These are phyloP conservation scores for Ennomos quercinarius DNA, from an alignment of 2,888 invertebrate species.

Conservation along the genomic window DNA sequence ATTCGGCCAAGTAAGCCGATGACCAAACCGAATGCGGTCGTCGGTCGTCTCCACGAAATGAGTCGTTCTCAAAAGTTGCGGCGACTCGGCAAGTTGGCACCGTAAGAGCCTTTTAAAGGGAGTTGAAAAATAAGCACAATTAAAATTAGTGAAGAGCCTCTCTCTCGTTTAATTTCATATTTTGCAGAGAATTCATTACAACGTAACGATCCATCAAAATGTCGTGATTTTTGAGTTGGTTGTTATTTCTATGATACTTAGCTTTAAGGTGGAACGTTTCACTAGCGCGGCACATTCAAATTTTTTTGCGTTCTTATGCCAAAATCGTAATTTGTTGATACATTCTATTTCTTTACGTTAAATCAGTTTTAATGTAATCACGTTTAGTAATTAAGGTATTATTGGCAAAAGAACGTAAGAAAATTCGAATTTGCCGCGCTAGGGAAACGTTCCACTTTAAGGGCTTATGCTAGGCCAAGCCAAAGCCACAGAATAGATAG, in stretches of 20 bases:
- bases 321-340: too few relatives aligned
- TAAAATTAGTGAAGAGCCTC: slow-evolving; percentile 31
- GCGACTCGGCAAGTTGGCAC: slow-evolving; percentile 10
- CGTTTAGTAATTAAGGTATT: too few relatives aligned
- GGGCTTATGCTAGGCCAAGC: too few relatives aligned
- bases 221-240: slow-evolving; percentile 17
- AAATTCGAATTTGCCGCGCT: too few relatives aligned
- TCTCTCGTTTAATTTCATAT: slow-evolving; percentile 31
- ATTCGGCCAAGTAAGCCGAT: slow-evolving; percentile 3
- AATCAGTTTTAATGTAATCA: too few relatives aligned
- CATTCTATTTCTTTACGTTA: too few relatives aligned
- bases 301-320: too few relatives aligned
- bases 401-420: too few relatives aligned
- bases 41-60: slow-evolving; percentile 19
- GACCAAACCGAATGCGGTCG: not conserved
- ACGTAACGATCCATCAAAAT: not conserved
- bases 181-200: slow-evolving; percentile 15
- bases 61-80: slow-evolving; percentile 37
- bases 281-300: too few relatives aligned
- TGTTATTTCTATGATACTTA: slow-evolving; percentile 2
- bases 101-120: slow-evolving; percentile 25
- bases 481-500: too few relatives aligned
- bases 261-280: too few relatives aligned
- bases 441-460: too few relatives aligned
- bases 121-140: slow-evolving; percentile 40